Percentiles rank a stretch among this genome's conserved stretches.
Conservation (phyloP, 2,113 vertebrate genomes). For the Siphamia tubifer region DNA sequence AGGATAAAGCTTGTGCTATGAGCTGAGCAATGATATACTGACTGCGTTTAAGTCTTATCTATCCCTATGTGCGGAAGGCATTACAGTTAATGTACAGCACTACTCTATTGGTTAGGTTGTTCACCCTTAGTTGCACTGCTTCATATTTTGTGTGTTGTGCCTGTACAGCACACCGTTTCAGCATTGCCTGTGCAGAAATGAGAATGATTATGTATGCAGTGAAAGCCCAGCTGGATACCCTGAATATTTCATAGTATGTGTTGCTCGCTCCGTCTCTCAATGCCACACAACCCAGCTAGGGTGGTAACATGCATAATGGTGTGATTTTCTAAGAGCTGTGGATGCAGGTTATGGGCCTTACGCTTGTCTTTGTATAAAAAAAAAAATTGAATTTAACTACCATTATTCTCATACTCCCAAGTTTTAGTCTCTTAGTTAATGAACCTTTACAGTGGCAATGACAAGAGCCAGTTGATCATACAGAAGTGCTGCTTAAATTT, state of each 20-base stretch:
- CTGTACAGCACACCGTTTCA: slow-evolving; percentile 49
- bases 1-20: slow-evolving; percentile 77
- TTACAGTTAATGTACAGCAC: slow-evolving; percentile 78
- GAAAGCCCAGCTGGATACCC: slow-evolving; percentile 78
- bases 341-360: slow-evolving; percentile 42
- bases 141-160: slow-evolving; percentile 61
- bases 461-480: slow-evolving; percentile 11
- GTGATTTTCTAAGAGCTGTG: slow-evolving; percentile 48
- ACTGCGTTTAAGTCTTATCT: slow-evolving; percentile 76
- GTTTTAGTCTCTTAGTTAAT: slow-evolving; percentile 17
- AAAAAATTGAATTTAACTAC: slow-evolving; percentile 20
- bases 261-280: slow-evolving; percentile 71
- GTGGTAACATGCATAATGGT: slow-evolving; percentile 63
- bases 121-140: slow-evolving; percentile 73
- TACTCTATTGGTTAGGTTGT: slow-evolving; percentile 61
- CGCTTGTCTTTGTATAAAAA: slow-evolving; percentile 24
- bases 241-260: slow-evolving; percentile 81
- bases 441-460: not conserved
- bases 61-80: slow-evolving; percentile 74
- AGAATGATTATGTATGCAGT: slow-evolving; percentile 81
- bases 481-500: slow-evolving; percentile 9
- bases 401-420: slow-evolving; percentile 10
- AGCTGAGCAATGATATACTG: slow-evolving; percentile 81
- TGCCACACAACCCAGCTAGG: slow-evolving; percentile 63
- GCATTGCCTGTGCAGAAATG: slow-evolving; percentile 71